These are phyloP conservation scores for Ylistrum balloti DNA, from an alignment of 1,140 invertebrate species.

Conservation along the genomic window DNA sequence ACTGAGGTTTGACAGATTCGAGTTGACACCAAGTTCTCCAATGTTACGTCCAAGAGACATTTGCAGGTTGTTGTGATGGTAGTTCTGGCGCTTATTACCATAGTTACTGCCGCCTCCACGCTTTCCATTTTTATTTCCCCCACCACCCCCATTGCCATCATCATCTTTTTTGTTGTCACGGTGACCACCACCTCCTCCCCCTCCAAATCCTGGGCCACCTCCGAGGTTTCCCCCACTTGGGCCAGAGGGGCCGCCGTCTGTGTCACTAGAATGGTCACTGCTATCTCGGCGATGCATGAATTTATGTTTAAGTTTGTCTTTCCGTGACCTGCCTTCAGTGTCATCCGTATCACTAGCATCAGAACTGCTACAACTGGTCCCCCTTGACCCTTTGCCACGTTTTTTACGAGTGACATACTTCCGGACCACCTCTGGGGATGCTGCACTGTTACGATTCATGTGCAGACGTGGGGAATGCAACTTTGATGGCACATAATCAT, in stretches of 20 bases:
- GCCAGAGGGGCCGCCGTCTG: conserved; percentile 74
- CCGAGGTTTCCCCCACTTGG: conserved; percentile 64
- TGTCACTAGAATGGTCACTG: conserved; percentile 82
- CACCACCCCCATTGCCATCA: conserved; percentile 67
- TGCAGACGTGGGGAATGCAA: conserved; percentile 66
- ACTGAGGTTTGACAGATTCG: conserved; percentile 62
- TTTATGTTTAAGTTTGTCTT: conserved; percentile 87
- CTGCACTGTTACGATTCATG: conserved; percentile 66
- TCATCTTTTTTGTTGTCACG: conserved; percentile 59
- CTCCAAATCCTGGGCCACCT: conserved; percentile 63
- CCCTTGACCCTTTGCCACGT: conserved; percentile 89
- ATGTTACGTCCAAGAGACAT: conserved; percentile 41
- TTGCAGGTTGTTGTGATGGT: conserved; percentile 57
- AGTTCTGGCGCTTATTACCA: conserved; percentile 60
- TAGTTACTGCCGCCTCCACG: conserved; percentile 60
- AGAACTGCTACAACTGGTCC: conserved; percentile 93
- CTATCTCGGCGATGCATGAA: conserved; percentile 78
- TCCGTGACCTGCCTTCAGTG: conserved; percentile 91
- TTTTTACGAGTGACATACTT: conserved; percentile 86
- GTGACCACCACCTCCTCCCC: conserved; percentile 61
- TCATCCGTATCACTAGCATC: conserved; percentile 94
- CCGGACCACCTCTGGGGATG: conserved; percentile 82
- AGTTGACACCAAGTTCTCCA: conserved; percentile 58
- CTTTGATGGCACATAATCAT: conserved; percentile 75
- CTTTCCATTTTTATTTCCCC: conserved; percentile 62